These are phyloP conservation scores for Selene dorsalis DNA, from an alignment of 2,797 vertebrate species.

Conservation along the genomic window DNA sequence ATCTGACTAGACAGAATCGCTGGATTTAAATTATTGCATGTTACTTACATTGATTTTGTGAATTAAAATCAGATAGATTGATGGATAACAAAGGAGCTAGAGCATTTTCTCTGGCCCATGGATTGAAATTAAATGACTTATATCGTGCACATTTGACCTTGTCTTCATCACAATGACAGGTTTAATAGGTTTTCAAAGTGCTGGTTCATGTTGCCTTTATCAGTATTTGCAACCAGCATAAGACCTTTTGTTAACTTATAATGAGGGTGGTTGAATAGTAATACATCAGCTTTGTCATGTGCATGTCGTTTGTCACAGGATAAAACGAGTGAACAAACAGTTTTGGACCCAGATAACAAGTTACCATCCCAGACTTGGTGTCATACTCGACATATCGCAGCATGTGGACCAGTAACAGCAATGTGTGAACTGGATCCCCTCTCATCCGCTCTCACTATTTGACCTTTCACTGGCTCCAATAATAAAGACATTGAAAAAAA, in stretches of 20 bases:
- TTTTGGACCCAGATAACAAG: background rate
- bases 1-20: background rate
- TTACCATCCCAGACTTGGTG: background rate
- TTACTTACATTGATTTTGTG: too few species aligned
- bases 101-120: too few species aligned
- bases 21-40: too few species aligned
- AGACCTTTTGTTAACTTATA: background rate
- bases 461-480: constrained; percentile 16
- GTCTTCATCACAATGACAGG: background rate
- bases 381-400: background rate
- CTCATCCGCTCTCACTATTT: background rate
- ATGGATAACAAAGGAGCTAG: too few species aligned
- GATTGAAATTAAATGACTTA: background rate
- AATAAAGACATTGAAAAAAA: background rate
- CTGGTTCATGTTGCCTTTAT: background rate
- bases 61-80: too few species aligned
- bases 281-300: background rate
- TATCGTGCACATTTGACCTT: constrained; percentile 9
- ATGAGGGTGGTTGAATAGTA: background rate
- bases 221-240: background rate
- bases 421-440: background rate
- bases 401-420: background rate
- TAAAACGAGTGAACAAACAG: background rate
- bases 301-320: background rate
- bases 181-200: background rate